Percentiles rank a stretch among this genome's conserved stretches.
phyloP scores from a whole-genome alignment of 92 coral and sea anemone species.

The Micromussa lordhowensis region DNA sequence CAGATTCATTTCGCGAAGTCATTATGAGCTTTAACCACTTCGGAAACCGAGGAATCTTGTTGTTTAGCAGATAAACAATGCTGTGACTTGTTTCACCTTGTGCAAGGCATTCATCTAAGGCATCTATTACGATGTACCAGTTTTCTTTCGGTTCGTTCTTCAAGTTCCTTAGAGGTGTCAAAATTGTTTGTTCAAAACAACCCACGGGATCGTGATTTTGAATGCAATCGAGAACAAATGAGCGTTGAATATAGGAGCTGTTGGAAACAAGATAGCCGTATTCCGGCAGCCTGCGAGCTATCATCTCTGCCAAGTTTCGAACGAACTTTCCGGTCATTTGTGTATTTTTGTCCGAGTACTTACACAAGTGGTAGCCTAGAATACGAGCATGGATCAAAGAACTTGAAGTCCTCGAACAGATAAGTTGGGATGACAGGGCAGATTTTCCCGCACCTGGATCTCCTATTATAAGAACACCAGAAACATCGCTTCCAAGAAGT shows the following conservation, averaged over 20 bases:
- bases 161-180: slow-evolving; percentile 73
- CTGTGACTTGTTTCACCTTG: slow-evolving; percentile 30
- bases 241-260: slow-evolving; percentile 57
- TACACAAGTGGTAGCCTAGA: slow-evolving; percentile 88
- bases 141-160: slow-evolving; percentile 25
- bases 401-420: slow-evolving; percentile 86
- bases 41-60: slow-evolving; percentile 69
- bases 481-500: background rate
- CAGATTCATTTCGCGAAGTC: slow-evolving; percentile 74
- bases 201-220: slow-evolving; percentile 65
- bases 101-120: slow-evolving; percentile 80
- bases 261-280: slow-evolving; percentile 54
- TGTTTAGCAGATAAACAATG: slow-evolving; percentile 64
- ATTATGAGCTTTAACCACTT: slow-evolving; percentile 80
- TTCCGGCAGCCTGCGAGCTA: slow-evolving; percentile 59
- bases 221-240: slow-evolving; percentile 64
- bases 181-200: slow-evolving; percentile 80
- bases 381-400: slow-evolving; percentile 67
- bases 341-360: slow-evolving; percentile 74
- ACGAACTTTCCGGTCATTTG: slow-evolving; percentile 83
- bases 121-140: slow-evolving; percentile 75
- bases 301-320: slow-evolving; percentile 84
- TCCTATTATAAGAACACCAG: slow-evolving; percentile 66
- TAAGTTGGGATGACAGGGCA: slow-evolving; percentile 75
- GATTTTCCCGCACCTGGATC: slow-evolving; percentile 81